Evolutionary conservation across 2,113 vertebrate genomes (phyloP).

Genomic region (Ondatra zibethicus): DNA sequence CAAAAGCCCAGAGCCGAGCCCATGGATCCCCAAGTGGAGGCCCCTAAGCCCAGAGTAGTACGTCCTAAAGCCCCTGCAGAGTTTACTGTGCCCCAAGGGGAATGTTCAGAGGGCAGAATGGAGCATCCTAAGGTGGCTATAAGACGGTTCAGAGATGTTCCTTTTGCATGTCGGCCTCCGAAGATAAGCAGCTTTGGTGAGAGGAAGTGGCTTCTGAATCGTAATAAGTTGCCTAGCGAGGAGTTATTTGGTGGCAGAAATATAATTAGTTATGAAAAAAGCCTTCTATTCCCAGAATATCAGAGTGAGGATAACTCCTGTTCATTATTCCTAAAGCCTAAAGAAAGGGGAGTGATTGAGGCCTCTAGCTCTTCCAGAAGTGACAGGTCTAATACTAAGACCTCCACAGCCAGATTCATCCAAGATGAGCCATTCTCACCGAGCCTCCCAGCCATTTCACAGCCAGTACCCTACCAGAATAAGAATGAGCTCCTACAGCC

Average conservation of each 20-base stretch:
- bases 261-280: conserved; percentile 43
- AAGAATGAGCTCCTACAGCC: background rate
- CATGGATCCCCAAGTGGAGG: background rate
- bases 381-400: conserved; percentile 73
- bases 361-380: conserved; percentile 63
- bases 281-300: background rate
- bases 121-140: background rate
- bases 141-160: background rate
- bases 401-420: conserved; percentile 57
- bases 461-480: background rate
- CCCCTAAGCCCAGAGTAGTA: background rate
- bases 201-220: background rate
- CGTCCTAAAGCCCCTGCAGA: background rate
- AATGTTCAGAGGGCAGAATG: background rate
- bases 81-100: too few relatives aligned
- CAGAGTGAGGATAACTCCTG: background rate
- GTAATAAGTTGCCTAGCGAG: background rate
- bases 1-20: background rate
- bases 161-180: background rate
- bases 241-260: background rate
- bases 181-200: background rate
- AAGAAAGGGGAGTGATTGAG: conserved; percentile 71
- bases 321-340: background rate
- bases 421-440: conserved; percentile 13
- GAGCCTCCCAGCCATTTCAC: background rate